These are phyloP conservation scores for Paraplagusia blochii DNA, from an alignment of 2,113 vertebrate species.

Conservation along the genomic window DNA sequence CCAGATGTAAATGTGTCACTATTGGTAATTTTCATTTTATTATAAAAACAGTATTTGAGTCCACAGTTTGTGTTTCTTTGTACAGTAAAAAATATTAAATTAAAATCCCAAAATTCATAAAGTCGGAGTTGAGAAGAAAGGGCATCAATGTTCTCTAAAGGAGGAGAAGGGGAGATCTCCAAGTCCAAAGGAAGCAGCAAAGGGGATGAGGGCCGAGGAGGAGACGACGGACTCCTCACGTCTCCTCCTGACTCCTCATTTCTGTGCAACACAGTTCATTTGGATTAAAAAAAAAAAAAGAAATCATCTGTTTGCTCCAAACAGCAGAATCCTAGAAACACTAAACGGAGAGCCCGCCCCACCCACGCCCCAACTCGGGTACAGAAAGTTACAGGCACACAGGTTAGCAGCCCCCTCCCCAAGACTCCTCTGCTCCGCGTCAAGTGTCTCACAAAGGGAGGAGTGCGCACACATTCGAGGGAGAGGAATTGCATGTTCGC, in stretches of 20 bases:
- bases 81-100: slow-evolving; percentile 85
- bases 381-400: slow-evolving; percentile 69
- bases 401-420: slow-evolving; percentile 64
- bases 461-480: slow-evolving; percentile 72
- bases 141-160: slow-evolving; percentile 25
- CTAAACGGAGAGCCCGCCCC: slow-evolving; percentile 77
- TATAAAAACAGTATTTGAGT: slow-evolving; percentile 78
- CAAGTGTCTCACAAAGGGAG: slow-evolving; percentile 65
- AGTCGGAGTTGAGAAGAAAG: slow-evolving; percentile 67
- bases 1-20: slow-evolving; percentile 21
- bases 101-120: slow-evolving; percentile 75
- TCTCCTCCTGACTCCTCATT: slow-evolving; percentile 66
- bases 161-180: slow-evolving; percentile 20
- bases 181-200: slow-evolving; percentile 71
- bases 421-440: slow-evolving; percentile 61
- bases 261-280: slow-evolving; percentile 80
- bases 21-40: slow-evolving; percentile 78
- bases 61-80: slow-evolving; percentile 79
- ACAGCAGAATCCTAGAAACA: slow-evolving; percentile 75
- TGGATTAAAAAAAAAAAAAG: no score
- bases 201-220: slow-evolving; percentile 58
- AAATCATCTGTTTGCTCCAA: slow-evolving; percentile 76
- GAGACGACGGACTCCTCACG: slow-evolving; percentile 25
- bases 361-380: slow-evolving; percentile 60
- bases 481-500: slow-evolving; percentile 61